Conservation (phyloP, 2,113 vertebrate species). For the Pagrus major region DNA sequence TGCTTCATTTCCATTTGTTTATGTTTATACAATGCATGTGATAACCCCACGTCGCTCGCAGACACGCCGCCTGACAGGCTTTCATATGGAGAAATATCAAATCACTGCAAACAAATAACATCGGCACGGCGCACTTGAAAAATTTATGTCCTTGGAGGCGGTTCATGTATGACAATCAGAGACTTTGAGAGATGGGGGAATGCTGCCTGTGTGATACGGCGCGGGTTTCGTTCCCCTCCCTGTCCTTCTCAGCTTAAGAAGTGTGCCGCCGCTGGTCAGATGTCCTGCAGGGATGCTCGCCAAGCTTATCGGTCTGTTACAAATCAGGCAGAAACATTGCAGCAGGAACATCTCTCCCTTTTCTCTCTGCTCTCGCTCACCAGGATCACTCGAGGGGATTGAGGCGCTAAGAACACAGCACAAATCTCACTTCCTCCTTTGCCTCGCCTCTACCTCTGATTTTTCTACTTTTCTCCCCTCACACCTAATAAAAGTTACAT, state of each 20-base stretch:
- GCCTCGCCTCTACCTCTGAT: slow-evolving; percentile 40
- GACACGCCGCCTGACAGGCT: slow-evolving; percentile 47
- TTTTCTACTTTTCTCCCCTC: slow-evolving; percentile 25
- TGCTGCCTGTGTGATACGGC: slow-evolving; percentile 25
- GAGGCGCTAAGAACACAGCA: slow-evolving; percentile 61
- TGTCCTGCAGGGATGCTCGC: slow-evolving; percentile 70
- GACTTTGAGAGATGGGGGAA: slow-evolving; percentile 48
- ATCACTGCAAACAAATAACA: slow-evolving; percentile 69
- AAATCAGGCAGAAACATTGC: slow-evolving; percentile 78
- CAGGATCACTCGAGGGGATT: slow-evolving; percentile 62
- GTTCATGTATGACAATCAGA: slow-evolving; percentile 73
- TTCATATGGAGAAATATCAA: slow-evolving; percentile 73
- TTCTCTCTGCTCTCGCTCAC: slow-evolving; percentile 56
- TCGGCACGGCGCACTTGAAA: slow-evolving; percentile 56
- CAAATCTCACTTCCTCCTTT: slow-evolving; percentile 55
- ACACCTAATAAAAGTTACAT: slow-evolving; percentile 24
- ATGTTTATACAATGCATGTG: slow-evolving; percentile 57
- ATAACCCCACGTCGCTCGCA: slow-evolving; percentile 60
- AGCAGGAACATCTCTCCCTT: slow-evolving; percentile 59
- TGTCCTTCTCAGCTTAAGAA: slow-evolving; percentile 48
- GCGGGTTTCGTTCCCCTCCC: slow-evolving; percentile 5
- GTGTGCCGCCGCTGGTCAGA: slow-evolving; percentile 62
- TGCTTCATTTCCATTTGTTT: slow-evolving; percentile 57
- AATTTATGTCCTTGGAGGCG: slow-evolving; percentile 70
- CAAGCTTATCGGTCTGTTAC: slow-evolving; percentile 69